Percentiles rank a stretch among this genome's conserved stretches.
Evolutionary conservation across 2,113 vertebrate genomes (phyloP).

Genomic region (Thymallus thymallus): DNA sequence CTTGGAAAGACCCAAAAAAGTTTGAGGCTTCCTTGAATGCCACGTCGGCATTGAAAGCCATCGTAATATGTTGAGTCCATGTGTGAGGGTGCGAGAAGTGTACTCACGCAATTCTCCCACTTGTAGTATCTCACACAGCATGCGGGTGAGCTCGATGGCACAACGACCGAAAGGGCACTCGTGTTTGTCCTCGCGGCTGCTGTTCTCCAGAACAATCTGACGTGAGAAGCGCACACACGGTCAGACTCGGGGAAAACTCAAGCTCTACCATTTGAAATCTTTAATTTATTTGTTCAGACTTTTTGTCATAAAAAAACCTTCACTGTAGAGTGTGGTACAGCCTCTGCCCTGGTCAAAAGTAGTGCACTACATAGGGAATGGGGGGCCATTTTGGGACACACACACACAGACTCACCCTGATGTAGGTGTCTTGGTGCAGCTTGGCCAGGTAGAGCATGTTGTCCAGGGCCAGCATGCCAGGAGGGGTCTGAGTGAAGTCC

Average conservation of each 20-base stretch:
- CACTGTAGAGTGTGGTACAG: neutral
- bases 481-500: constrained; percentile 97
- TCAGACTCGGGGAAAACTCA: constrained; percentile 10
- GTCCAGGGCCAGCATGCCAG: constrained; percentile 95
- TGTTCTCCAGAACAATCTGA: constrained; percentile 96
- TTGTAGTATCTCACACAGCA: constrained; percentile 96
- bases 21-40: neutral
- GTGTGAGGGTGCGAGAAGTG: neutral
- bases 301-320: neutral
- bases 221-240: constrained; percentile 7
- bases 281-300: neutral
- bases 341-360: no score
- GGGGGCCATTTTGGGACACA: no score
- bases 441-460: constrained; percentile 98
- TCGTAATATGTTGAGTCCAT: neutral
- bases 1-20: neutral
- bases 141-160: constrained; percentile 93
- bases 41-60: neutral
- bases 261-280: no score
- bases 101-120: constrained; percentile 96
- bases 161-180: constrained; percentile 98
- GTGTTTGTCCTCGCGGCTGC: constrained; percentile 94
- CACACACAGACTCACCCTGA: constrained; percentile 78
- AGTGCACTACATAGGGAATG: no score
- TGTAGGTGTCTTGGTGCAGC: constrained; percentile 94